Evolutionary conservation across 2,113 vertebrate species (phyloP).

Genomic region (Centropus unirufus): DNA sequence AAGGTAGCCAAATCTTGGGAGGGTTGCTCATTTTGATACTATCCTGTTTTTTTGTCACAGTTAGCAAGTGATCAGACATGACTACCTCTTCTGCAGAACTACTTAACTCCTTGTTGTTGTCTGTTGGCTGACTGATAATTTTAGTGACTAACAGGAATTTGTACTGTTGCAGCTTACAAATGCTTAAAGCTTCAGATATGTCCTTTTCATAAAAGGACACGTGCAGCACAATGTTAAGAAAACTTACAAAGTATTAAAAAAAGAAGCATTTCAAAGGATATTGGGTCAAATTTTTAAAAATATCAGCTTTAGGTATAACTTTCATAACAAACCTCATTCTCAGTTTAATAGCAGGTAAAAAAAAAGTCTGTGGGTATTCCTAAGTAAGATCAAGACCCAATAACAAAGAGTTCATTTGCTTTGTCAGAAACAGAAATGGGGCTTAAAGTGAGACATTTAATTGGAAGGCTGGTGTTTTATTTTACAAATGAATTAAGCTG

Average conservation of each 20-base stretch:
- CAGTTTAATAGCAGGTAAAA: not conserved
- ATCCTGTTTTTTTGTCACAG: not conserved
- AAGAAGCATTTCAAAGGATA: not conserved
- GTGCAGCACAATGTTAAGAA: not conserved
- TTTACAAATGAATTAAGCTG: not conserved
- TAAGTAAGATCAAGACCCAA: not conserved
- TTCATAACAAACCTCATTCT: not conserved
- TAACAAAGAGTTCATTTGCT: not conserved
- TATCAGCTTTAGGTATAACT: not conserved
- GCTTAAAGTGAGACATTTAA: not conserved
- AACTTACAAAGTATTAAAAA: not conserved
- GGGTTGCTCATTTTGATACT: not conserved
- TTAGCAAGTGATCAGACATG: not conserved
- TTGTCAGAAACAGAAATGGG: not conserved
- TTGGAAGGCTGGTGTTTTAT: not conserved
- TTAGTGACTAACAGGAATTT: not conserved
- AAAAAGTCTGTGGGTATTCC: not conserved
- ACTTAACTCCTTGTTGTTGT: not conserved
- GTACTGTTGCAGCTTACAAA: not conserved
- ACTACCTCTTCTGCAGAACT: not conserved
- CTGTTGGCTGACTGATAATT: not conserved
- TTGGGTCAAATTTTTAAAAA: not conserved
- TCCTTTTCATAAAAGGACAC: not conserved
- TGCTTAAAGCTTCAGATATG: not conserved
- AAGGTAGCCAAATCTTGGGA: not conserved